A percentile compares a stretch with the other conserved stretches of the same genome.
Conservation (phyloP, 2,888 invertebrate species). For the Pammene fasciana region DNA sequence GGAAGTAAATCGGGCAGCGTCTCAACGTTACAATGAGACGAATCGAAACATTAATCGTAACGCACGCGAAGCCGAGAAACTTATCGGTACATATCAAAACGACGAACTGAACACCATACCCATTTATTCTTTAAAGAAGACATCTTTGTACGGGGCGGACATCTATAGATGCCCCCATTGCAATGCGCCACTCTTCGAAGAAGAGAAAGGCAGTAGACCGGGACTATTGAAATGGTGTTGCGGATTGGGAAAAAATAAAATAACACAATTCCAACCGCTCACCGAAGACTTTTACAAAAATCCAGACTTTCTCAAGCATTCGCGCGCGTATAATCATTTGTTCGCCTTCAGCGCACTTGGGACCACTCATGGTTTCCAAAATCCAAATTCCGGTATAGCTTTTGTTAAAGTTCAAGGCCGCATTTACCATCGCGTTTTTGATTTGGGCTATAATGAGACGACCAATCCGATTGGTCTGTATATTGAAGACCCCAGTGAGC, state of each 20-base stretch:
- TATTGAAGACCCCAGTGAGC: background rate
- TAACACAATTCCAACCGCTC: background rate
- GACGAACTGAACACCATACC: background rate
- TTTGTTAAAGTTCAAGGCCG: slow-evolving; percentile 15
- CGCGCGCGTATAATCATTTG: slow-evolving; percentile 9
- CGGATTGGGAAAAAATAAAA: background rate
- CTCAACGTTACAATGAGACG: background rate
- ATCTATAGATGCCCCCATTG: slow-evolving; percentile 1
- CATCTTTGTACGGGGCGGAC: background rate
- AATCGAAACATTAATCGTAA: background rate
- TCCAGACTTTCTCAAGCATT: background rate
- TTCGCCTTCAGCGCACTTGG: slow-evolving; percentile 9
- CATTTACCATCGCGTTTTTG: slow-evolving; percentile 9
- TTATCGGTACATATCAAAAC: background rate
- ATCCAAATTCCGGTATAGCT: slow-evolving; percentile 5
- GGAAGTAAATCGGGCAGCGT: background rate
- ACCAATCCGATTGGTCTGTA: slow-evolving; percentile 11
- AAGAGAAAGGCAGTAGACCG: background rate
- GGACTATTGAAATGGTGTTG: background rate
- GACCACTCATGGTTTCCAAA: slow-evolving; percentile 3
- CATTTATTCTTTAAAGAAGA: background rate
- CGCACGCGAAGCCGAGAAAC: background rate
- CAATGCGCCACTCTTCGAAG: slow-evolving; percentile 1
- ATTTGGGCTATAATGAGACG: slow-evolving; percentile 6
- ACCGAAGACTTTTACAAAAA: slow-evolving; percentile 1